Base-by-base conservation (phyloP, 2,888 invertebrate genomes). In the Plutella xylostella region DNA sequence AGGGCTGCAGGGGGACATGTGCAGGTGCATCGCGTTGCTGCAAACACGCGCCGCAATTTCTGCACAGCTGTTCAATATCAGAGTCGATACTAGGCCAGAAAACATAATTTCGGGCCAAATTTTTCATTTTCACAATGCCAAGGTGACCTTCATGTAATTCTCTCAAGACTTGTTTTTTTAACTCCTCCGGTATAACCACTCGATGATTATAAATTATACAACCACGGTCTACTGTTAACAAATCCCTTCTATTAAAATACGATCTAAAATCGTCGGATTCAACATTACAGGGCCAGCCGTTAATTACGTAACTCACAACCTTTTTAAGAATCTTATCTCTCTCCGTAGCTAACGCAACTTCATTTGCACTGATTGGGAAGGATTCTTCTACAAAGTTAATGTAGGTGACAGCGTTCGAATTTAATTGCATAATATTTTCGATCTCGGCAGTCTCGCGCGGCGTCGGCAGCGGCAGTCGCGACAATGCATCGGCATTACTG, bases 101-200 rank as follows among this genome's bases (percentile, higher is more conserved):
- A 1, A 55, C 52, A 31, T 53, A 56, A 31, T 42, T 51, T 1
- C 54, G 43, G 0, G 52, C 49, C 3, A 52, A 35, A 31, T 45
- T 46, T 51, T 56, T 55, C 52, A 54, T 57, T 48, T 56, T 52
- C 1, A 53, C 49, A 1, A 56, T 43, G 0, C 57, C 55, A 19
- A 51, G 38, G 30, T 58, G 55, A 1, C 53, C 51, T 3, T 45
- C 48, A 30, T 53, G 50, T 1, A 51, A 35, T 34, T 47, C 43
- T 3, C 21, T 21, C n/a, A 49, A 40, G 1, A 45, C 37, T 17
- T 28, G 19, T 7, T 22, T 9, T 7, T 44, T 21, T 9, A 47
- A 33, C 2, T 2, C 9, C 6, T 30, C 19, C 14, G 48, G 45
- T 14, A 50, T 20, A 7, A 50, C 48, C 1, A 50, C 34, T 11